Conservation (phyloP, 2,113 vertebrate species). For the Sander vitreus region DNA sequence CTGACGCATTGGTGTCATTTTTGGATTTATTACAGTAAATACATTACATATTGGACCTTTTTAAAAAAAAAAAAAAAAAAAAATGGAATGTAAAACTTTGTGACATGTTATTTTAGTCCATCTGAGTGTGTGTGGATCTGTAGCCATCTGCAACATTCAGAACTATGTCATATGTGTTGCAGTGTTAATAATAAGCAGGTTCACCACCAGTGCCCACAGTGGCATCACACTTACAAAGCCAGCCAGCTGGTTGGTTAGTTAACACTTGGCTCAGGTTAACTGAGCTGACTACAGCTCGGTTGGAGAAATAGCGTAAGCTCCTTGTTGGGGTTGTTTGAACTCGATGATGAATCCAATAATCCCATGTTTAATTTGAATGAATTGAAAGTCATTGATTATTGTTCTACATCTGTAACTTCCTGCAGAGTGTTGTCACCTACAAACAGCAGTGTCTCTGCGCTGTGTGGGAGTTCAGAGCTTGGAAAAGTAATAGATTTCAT, state of each 20-base stretch:
- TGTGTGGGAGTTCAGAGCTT: conserved; percentile 2
- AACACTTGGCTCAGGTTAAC: conserved; percentile 6
- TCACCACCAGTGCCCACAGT: not conserved
- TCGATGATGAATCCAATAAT: not conserved
- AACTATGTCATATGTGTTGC: not conserved
- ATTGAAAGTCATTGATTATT: not conserved
- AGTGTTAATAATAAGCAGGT: conserved; percentile 41
- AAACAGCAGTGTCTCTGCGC: not conserved
- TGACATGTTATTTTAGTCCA: not conserved
- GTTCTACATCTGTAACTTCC: conserved; percentile 10
- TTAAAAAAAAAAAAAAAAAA: too few species aligned
- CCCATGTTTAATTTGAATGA: not conserved
- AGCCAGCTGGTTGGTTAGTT: conserved; percentile 25
- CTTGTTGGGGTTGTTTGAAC: conserved; percentile 5
- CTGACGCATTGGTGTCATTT: too few species aligned
- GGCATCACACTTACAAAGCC: conserved; percentile 4
- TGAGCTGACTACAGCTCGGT: not conserved
- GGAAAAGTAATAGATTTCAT: not conserved
- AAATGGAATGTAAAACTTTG: too few species aligned
- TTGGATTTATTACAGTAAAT: too few species aligned
- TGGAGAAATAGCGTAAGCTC: conserved; percentile 8
- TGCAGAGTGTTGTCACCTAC: conserved; percentile 1
- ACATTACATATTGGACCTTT: too few species aligned
- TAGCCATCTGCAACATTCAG: not conserved
- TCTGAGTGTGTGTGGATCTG: not conserved